Percentiles rank a stretch among this genome's conserved stretches.
These are phyloP conservation scores for Ornithoptera priamus DNA, from an alignment of 2,888 invertebrate genomes.

Conservation along the genomic window DNA sequence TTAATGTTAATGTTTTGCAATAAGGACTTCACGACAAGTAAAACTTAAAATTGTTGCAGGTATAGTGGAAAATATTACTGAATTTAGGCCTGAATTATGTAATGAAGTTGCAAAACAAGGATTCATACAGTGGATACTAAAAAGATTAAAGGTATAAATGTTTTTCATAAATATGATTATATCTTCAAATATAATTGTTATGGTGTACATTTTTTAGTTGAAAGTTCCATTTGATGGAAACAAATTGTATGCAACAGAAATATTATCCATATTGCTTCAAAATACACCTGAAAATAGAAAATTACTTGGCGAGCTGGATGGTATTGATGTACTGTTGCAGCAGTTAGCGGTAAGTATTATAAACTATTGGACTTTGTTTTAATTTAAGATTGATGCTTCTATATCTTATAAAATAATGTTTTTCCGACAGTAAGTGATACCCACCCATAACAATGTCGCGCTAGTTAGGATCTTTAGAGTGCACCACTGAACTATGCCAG, in stretches of 20 bases:
- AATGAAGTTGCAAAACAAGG: constrained; percentile 94
- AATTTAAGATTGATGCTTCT: too few species aligned
- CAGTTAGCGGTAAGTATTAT: constrained; percentile 87
- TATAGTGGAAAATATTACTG: constrained; percentile 96
- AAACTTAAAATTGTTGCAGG: constrained; percentile 67
- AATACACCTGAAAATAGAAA: constrained; percentile 90
- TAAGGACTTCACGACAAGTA: not conserved
- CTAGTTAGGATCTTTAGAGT: too few species aligned
- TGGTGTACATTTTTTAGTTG: constrained; percentile 52
- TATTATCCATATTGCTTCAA: constrained; percentile 96
- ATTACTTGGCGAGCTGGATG: constrained; percentile 94
- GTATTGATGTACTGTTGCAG: constrained; percentile 96
- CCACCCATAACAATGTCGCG: too few species aligned
- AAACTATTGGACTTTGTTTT: not conserved
- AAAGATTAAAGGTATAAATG: constrained; percentile 85
- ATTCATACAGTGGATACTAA: constrained; percentile 93
- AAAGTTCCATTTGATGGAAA: constrained; percentile 96
- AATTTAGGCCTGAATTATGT: constrained; percentile 92
- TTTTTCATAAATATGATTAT: not conserved
- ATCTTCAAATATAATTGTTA: not conserved
- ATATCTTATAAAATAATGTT: too few species aligned
- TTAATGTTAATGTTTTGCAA: too few species aligned
- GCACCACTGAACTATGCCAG: too few species aligned
- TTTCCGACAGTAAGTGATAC: too few species aligned
- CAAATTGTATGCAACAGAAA: constrained; percentile 97